Conservation (phyloP, 1,140 invertebrate genomes). For the Druon quercuslanigerum region DNA sequence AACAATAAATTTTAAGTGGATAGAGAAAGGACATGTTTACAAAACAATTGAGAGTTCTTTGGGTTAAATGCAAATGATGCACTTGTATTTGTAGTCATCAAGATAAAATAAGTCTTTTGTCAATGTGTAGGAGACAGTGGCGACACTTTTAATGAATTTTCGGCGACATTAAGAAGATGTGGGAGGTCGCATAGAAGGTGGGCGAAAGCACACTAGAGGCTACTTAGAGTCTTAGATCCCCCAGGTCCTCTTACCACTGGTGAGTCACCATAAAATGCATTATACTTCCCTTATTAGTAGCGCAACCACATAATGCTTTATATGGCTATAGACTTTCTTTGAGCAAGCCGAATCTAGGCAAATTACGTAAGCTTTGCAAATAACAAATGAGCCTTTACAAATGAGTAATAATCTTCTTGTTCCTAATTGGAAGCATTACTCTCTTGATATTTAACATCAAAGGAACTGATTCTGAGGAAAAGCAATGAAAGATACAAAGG, state of each 20-base stretch:
- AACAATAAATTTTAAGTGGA: too few relatives aligned
- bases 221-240: slow-evolving; percentile 33
- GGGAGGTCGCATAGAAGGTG: slow-evolving; percentile 37
- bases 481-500: not conserved
- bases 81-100: not conserved
- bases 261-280: slow-evolving; percentile 45
- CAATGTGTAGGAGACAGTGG: not conserved
- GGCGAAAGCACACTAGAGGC: slow-evolving; percentile 38
- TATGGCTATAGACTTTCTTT: slow-evolving; percentile 16
- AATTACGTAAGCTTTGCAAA: not conserved
- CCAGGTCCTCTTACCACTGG: slow-evolving; percentile 19
- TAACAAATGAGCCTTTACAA: not conserved
- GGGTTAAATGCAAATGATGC: too few relatives aligned
- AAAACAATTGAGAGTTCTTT: too few relatives aligned
- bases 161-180: slow-evolving; percentile 45
- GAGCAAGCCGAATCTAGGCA: slow-evolving; percentile 13
- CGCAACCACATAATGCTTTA: slow-evolving; percentile 35
- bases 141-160: slow-evolving; percentile 41
- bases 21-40: too few relatives aligned
- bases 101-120: not conserved
- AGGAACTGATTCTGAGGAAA: not conserved
- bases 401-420: not conserved
- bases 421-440: not conserved
- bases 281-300: slow-evolving; percentile 47
- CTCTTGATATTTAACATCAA: too few relatives aligned